These are phyloP conservation scores for Tetragnatha versicolor DNA, from an alignment of 1,140 invertebrate genomes.

Conservation along the genomic window DNA sequence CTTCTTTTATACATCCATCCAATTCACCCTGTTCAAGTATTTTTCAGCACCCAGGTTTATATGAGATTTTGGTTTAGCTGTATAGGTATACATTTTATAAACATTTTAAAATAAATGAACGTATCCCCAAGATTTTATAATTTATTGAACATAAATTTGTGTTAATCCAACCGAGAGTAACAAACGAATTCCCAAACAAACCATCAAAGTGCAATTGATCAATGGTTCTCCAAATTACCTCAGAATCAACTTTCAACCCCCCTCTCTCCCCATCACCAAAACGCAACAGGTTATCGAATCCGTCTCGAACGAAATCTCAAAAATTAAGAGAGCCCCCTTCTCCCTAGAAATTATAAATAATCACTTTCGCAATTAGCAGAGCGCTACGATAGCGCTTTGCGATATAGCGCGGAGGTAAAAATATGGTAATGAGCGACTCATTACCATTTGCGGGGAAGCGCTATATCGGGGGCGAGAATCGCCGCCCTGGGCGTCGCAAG, in stretches of 20 bases:
- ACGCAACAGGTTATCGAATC: too few relatives aligned
- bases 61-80: too few relatives aligned
- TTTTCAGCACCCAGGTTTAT: too few relatives aligned
- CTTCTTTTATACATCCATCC: too few relatives aligned
- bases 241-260: not conserved
- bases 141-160: not conserved
- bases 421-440: constrained; percentile 27
- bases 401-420: not conserved
- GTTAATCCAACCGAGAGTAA: not conserved
- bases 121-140: not conserved
- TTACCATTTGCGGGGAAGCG: not conserved
- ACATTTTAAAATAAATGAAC: not conserved
- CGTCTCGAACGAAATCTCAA: too few relatives aligned
- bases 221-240: not conserved
- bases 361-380: constrained; percentile 32
- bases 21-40: too few relatives aligned
- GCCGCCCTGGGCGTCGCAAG: not conserved
- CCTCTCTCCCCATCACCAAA: not conserved
- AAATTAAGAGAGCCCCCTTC: too few relatives aligned
- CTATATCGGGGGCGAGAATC: not conserved
- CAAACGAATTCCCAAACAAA: not conserved
- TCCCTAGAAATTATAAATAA: constrained; percentile 46
- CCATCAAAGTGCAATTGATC: not conserved
- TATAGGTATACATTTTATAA: not conserved
- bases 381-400: constrained; percentile 5